Percentiles rank a stretch among this genome's conserved stretches.
Evolutionary conservation across 1,140 invertebrate species (phyloP).

Genomic region (Drosophila rufa): DNA sequence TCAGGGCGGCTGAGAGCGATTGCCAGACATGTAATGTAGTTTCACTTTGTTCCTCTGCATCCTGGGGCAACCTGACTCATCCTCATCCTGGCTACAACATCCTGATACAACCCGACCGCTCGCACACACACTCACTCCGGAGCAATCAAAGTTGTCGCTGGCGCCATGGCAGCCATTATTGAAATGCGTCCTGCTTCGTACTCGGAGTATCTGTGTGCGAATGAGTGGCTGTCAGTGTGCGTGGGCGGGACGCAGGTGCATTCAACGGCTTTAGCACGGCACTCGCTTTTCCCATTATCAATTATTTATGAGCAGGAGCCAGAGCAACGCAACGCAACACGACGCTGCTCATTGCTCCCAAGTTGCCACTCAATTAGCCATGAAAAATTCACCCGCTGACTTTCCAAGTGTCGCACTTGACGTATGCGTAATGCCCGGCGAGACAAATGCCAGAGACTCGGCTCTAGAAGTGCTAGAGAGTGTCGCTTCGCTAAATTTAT

Average conservation of each 20-base stretch:
- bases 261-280: conserved; percentile 8
- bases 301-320: conserved; percentile 77
- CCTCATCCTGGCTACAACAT: conserved; percentile 13
- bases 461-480: background rate
- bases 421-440: conserved; percentile 40
- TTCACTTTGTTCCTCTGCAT: conserved; percentile 35
- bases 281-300: conserved; percentile 61
- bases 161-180: conserved; percentile 48
- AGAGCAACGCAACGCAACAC: conserved; percentile 25
- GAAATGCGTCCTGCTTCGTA: conserved; percentile 17
- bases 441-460: conserved; percentile 1
- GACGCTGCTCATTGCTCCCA: conserved; percentile 65
- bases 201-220: background rate
- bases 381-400: conserved; percentile 72
- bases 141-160: conserved; percentile 51
- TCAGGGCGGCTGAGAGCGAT: conserved; percentile 4
- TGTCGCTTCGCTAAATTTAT: conserved; percentile 17
- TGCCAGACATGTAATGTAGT: conserved; percentile 17
- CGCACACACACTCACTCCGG: background rate
- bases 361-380: conserved; percentile 79
- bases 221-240: conserved; percentile 12
- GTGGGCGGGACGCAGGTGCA: conserved; percentile 50
- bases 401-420: conserved; percentile 50
- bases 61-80: conserved; percentile 22
- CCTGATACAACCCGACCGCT: background rate